Percentiles rank a stretch among this genome's conserved stretches.
These are phyloP conservation scores for Ridgeia piscesae DNA, from an alignment of 1,140 invertebrate genomes.

Conservation along the genomic window DNA sequence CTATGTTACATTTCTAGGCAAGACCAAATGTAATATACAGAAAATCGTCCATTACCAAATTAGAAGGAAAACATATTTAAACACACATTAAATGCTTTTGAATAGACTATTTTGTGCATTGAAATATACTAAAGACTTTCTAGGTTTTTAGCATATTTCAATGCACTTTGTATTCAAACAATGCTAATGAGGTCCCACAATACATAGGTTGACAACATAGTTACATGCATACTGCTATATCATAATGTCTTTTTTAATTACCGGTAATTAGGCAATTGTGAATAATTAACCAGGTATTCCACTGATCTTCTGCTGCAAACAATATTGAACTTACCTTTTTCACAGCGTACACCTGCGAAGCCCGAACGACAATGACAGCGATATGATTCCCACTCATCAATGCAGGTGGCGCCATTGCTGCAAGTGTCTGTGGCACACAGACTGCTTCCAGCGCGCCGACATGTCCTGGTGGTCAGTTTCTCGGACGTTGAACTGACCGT, in stretches of 20 bases:
- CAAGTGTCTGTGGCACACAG: conserved; percentile 66
- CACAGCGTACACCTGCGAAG: conserved; percentile 77
- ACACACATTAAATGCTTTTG: too few relatives aligned
- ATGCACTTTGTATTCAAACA: too few relatives aligned
- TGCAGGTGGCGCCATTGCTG: conserved; percentile 70
- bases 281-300: not conserved
- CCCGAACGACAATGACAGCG: conserved; percentile 64
- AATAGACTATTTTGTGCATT: too few relatives aligned
- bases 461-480: not conserved
- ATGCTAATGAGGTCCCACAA: too few relatives aligned
- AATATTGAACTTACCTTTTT: conserved; percentile 48
- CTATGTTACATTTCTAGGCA: too few relatives aligned
- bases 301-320: not conserved
- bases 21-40: too few relatives aligned
- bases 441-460: conserved; percentile 26
- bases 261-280: not conserved
- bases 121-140: too few relatives aligned
- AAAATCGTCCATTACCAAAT: too few relatives aligned
- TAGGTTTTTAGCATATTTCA: too few relatives aligned
- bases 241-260: too few relatives aligned
- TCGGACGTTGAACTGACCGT: not conserved
- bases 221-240: too few relatives aligned
- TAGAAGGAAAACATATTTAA: too few relatives aligned
- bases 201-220: not conserved
- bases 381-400: conserved; percentile 74